Evolutionary conservation across 2,888 invertebrate genomes (phyloP).

Genomic region (Choreutis nemorana): DNA sequence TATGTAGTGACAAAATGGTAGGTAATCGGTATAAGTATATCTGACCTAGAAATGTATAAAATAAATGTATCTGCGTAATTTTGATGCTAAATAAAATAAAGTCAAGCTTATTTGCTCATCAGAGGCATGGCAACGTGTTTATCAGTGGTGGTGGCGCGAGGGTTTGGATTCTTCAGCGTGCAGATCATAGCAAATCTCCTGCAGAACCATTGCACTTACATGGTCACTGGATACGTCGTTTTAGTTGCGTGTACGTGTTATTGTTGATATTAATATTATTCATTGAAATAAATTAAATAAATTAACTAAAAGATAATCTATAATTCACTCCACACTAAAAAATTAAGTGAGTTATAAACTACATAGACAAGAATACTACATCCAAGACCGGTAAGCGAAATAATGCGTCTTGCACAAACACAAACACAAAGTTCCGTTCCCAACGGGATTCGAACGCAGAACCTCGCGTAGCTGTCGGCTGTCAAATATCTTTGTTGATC

Average conservation of each 20-base stretch:
- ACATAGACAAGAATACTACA: no score
- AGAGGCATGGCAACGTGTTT: conserved; percentile 51
- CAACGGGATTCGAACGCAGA: no score
- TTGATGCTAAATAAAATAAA: not conserved
- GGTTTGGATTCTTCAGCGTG: conserved; percentile 45
- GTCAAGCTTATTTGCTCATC: no score
- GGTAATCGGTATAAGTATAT: no score
- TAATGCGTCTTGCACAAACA: no score
- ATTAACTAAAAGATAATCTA: not conserved
- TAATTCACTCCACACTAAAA: not conserved
- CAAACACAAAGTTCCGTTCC: no score
- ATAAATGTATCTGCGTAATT: not conserved
- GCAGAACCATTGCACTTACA: conserved; percentile 30
- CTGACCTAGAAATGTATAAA: no score
- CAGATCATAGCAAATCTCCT: conserved; percentile 38
- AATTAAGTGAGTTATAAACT: not conserved
- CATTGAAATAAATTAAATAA: not conserved
- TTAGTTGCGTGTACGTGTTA: conserved; percentile 31
- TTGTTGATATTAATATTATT: not conserved
- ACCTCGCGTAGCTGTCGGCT: no score
- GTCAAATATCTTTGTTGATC: no score
- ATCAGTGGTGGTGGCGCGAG: conserved; percentile 45
- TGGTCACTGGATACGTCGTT: conserved; percentile 32
- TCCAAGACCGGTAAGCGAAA: no score
- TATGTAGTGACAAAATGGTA: no score